Evolutionary conservation across 2,888 invertebrate genomes (phyloP), one percentile per base, ranked within the genome.

Genomic region (Brachylomia viminalis): DNA sequence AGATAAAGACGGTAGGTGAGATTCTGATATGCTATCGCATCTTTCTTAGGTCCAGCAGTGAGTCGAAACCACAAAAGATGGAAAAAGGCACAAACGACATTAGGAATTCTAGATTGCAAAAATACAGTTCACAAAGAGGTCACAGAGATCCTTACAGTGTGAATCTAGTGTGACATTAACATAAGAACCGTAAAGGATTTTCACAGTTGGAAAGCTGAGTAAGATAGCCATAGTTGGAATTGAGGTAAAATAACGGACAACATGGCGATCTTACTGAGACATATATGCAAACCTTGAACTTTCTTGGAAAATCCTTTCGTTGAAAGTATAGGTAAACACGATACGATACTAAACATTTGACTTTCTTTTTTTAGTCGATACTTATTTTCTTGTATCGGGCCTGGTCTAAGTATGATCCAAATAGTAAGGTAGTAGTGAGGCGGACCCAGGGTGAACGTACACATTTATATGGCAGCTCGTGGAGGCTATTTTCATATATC

Each of bases 201-300:
- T 74, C 82, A 69, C 85, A 67, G 74, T 77, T 82, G 74, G 85
- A 85, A 85, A 77, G 85, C 73, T 52, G 33, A 62, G 68, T 42
- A 71, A 81, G 82, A 83, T 84, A 83, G 82, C 85, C 77, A 71
- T 73, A 85, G 65, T 52, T 23, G 72, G 67, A 64, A 84, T 73
- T 38, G 82, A 82, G 82, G 85, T 75, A 78, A 74, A 64, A 64
- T 84, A 84, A 76, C 78, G 80, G 73, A 45, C 59, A 59, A 45
- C 59, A 59, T 27, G 47, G 20, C 45, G 65, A 73, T 74, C 72
- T 76, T 38, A 74, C 54, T 59, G 79, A 61, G 59, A 47, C 23
- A 56, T 77, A 56, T 77, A 74, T 66, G 47, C 49, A 66, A 80
- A 74, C 67, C 77, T 67, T 71, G n/a, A 61, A 33, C 62, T 72